phyloP scores from a whole-genome alignment of 2,113 vertebrate genomes.

The Muscicapa adusta region DNA sequence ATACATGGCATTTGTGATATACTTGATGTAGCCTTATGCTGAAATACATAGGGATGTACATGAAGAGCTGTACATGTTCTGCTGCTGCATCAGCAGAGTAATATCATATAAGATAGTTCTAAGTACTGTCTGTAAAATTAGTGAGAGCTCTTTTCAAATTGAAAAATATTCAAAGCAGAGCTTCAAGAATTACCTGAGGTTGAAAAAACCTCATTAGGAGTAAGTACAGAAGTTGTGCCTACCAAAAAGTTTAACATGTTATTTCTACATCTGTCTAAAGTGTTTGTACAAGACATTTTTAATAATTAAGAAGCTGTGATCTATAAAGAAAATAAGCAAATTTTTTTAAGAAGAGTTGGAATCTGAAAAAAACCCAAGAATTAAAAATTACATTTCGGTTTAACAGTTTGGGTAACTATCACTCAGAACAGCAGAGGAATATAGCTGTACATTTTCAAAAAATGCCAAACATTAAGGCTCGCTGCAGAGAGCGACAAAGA shows the following conservation, averaged over 20 bases:
- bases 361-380: background rate
- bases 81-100: background rate
- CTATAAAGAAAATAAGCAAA: background rate
- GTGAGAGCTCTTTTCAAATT: background rate
- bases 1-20: background rate
- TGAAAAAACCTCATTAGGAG: background rate
- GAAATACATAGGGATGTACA: background rate
- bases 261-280: background rate
- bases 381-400: background rate
- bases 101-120: background rate
- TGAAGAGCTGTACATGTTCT: background rate
- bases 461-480: background rate
- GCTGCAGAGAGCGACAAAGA: background rate
- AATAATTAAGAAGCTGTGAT: background rate
- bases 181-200: background rate
- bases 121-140: background rate
- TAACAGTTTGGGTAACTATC: background rate
- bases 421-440: background rate
- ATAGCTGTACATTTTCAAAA: background rate
- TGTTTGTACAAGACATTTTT: background rate
- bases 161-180: background rate
- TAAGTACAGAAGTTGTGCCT: background rate
- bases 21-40: background rate
- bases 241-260: background rate
- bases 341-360: accelerated